Evolutionary conservation across 2,797 vertebrate species (phyloP).

Genomic region (Dermochelys coriacea): DNA sequence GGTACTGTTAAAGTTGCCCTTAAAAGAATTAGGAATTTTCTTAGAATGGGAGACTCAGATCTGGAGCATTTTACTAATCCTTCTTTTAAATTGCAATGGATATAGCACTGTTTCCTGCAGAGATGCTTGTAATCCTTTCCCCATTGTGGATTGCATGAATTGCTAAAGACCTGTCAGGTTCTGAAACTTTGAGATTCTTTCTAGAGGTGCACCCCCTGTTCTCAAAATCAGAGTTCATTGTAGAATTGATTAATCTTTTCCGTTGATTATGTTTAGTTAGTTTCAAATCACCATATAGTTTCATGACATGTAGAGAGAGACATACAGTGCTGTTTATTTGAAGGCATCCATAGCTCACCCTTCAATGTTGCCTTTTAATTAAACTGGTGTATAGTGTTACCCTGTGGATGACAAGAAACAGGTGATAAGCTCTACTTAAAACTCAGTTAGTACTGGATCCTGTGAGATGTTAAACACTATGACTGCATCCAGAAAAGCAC

Average conservation of each 20-base stretch:
- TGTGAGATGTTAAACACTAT: neutral
- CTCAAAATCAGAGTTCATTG: neutral
- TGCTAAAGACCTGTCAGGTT: neutral
- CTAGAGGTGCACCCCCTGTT: neutral
- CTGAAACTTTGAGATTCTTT: neutral
- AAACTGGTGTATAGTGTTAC: neutral
- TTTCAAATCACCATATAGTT: neutral
- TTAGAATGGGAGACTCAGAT: constrained; percentile 26
- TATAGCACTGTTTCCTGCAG: neutral
- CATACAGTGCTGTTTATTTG: neutral
- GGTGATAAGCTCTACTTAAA: neutral
- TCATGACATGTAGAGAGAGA: neutral
- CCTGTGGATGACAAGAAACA: neutral
- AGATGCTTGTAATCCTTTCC: neutral
- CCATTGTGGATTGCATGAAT: neutral
- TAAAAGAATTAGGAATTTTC: constrained; percentile 18
- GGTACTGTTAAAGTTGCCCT: constrained; percentile 2
- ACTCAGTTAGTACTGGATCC: neutral
- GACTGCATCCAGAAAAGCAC: neutral
- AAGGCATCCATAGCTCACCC: neutral
- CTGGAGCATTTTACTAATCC: neutral
- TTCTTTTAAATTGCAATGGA: constrained; percentile 21
- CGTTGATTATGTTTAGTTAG: neutral
- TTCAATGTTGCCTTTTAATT: neutral
- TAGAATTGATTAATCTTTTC: neutral